Base-by-base conservation (phyloP, 2,888 invertebrate genomes). In the Papilio gigon region DNA sequence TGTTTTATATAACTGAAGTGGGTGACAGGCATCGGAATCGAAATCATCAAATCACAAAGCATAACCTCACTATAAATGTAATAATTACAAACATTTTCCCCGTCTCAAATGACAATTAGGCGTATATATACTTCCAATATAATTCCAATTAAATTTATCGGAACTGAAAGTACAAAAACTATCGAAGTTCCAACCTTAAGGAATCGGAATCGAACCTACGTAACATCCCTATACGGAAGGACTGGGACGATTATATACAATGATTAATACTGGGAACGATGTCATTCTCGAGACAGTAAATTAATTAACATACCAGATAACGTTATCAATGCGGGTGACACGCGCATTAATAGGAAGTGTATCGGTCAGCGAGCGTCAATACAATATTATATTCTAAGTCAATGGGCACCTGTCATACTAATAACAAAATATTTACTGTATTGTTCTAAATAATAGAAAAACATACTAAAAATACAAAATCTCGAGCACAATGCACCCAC, bases 221-320 rank as follows among this genome's bases (percentile, higher is more conserved):
- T n/a, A n/a, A n/a, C n/a, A n/a, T n/a, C n/a, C n/a, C n/a, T n/a
- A n/a, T n/a, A n/a, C n/a, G n/a, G n/a, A n/a, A 17, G 42, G 42
- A 8, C 17, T 17, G 17, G 8, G 11, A 30, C 8, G 30, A 17
- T 9, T 56, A 30, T n/a, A 9, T 9, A 30, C 22, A 1, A 56
- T 56, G 53, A 56, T 30, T 56, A 61, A 61, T 61, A 25, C 27
- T 17, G 25, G 11, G 25, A 64, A 40, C 35, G 6, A 27, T n/a
- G n/a, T 37, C 53, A 64, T 40, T 37, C 35, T 22, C 27, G 12
- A 53, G 64, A 64, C n/a, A 53, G 17, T 56, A 40, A 40, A 56
- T 56, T 40, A 60, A 60, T 60, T 64, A 56, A 25, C 53, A 64
- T 12, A 25, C 33, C 27, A 40, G 64, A 64, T 64, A 64, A 64